Conservation (phyloP, 2,888 invertebrate species). For the Lycaena phlaeas region DNA sequence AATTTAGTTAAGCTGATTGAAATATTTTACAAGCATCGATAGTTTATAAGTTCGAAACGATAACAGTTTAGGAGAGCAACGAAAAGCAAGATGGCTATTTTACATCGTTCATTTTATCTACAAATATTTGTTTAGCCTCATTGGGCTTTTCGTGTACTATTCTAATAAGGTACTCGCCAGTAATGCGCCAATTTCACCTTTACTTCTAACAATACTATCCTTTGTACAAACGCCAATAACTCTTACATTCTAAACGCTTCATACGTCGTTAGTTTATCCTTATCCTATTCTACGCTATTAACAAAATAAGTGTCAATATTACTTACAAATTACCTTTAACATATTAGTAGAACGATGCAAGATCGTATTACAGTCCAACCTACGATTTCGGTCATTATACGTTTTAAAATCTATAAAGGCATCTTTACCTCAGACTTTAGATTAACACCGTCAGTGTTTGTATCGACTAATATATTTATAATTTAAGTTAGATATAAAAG, state of each 20-base stretch:
- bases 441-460: conserved; percentile 64
- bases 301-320: conserved; percentile 70
- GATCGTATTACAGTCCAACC: conserved; percentile 52
- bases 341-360: conserved; percentile 64
- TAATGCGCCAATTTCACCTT: conserved; percentile 71
- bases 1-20: not conserved
- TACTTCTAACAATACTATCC: conserved; percentile 65
- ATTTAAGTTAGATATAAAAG: conserved; percentile 54
- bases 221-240: conserved; percentile 72
- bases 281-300: conserved; percentile 58
- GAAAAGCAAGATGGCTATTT: conserved; percentile 49
- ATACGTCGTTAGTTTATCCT: conserved; percentile 60
- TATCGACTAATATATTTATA: conserved; percentile 58
- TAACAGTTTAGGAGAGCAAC: conserved; percentile 46
- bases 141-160: conserved; percentile 60
- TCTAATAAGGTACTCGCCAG: conserved; percentile 74
- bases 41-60: conserved; percentile 1
- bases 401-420: conserved; percentile 72
- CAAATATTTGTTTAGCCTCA: conserved; percentile 64
- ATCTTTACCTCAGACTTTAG: conserved; percentile 73
- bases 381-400: conserved; percentile 51
- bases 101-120: conserved; percentile 48
- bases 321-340: conserved; percentile 56
- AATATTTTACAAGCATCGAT: not conserved
- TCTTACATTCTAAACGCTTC: conserved; percentile 57